Base-by-base conservation (phyloP, 2,113 vertebrate species). In the Vireo altiloquus region DNA sequence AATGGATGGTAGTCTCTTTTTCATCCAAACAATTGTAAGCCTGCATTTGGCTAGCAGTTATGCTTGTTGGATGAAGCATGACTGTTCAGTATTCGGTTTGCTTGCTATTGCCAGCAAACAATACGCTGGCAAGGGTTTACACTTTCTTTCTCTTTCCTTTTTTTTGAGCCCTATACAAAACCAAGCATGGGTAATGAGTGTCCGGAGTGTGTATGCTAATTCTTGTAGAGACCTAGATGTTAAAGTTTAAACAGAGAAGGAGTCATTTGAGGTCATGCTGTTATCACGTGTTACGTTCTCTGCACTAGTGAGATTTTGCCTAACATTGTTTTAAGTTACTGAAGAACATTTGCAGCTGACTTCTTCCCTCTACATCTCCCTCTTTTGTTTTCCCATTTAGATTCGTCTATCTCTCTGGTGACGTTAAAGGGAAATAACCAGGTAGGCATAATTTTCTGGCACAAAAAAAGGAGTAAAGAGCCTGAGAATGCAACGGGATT, bases 61-160 rank as follows among this genome's bases (percentile, higher is more conserved):
- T 54, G 87, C 91, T 92, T 95, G 91, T 44, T 95, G 95, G 93
- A 89, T 81, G 78, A 94, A 87, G 95, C 95, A 92, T 97, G 95
- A 85, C 92, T 96, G 95, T 93, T 97, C 95, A 81, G 85, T 94
- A 92, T 97, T 97, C 13, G 15, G 86, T 97, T 96, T 96, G 85
- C 96, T 97, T 97, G 90, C 93, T 94, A 82, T 87, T 96, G 95
- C 96, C 96, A 97, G 94, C 83, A 96, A 97, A 95, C 93, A 97
- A 96, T 94, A 94, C 15, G 5, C 89, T 97, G 94, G 95, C 97
- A 95, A 96, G 52, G 53, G 87, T 92, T 94, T 92, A 87, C 53
- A 49, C 56, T 90, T 93, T 85, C 66, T 89, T 95, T 91, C 71
- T 72, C 56, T 75, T 66, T 50, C 28, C 3, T 25, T 68, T 81